Evolutionary conservation across 2,113 vertebrate genomes (phyloP), one percentile per base, ranked within the genome.

Genomic region (Trachemys scripta): DNA sequence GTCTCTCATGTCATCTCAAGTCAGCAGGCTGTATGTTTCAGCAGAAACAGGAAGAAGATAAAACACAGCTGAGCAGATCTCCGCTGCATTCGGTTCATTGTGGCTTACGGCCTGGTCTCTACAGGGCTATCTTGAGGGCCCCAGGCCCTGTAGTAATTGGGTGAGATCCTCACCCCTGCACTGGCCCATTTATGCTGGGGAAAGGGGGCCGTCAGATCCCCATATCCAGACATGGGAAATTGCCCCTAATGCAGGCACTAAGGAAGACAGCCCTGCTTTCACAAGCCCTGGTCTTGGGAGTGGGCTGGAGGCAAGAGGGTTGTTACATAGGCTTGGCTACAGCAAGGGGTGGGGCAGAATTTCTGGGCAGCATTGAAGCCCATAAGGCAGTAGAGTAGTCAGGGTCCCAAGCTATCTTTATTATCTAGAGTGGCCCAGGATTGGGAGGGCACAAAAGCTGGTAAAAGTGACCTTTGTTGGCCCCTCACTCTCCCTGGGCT

Each of bases 41-140:
- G 57, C 0, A 1, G 35, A 4, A 38, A 10, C 45, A 0, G 0
- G 6, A 50, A 22, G 19, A 81, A 5, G 85, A 42, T 35, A 78
- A 4, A 3, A 1, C 8, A 78, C 35, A 53, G 53, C 17, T 12
- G 5, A 79, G 35, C 17, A 47, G 49, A 27, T 65, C 5, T 1
- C 72, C 5, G 9, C 35, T 6, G 38, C 27, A 75, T 80, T 85
- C 42, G 38, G 10, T 54, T n/a, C 49, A 35, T 5, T 2, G 2
- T 2, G 9, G 22, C 6, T 79, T 81, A 45, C 45, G 6, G 31
- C 4, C 10, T 0, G n/a, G 79, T 5, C 6, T 9, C 38, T 56
- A 2, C 0, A 31, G 14, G 50, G 2, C 12, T 59, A 4, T 38
- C 2, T 3, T 16, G 88, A 83, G 24, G 57, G 2, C 69, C n/a